A percentile compares a stretch with the other conserved stretches of the same genome.
phyloP scores from a whole-genome alignment of 2,888 invertebrate genomes.

The Leptinotarsa tumamoca region DNA sequence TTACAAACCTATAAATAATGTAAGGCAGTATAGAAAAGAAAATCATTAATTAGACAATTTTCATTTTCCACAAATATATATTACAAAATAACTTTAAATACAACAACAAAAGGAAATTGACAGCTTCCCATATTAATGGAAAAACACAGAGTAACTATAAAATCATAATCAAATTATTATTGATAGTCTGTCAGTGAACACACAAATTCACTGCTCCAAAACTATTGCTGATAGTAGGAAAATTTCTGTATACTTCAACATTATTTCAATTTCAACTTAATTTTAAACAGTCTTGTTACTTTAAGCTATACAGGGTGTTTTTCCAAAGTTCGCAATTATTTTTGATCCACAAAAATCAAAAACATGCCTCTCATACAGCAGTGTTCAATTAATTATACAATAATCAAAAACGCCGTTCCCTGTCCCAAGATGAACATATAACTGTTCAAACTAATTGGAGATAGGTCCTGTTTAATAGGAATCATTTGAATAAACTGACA shows the following conservation, averaged over 20 bases:
- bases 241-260: constrained; percentile 27
- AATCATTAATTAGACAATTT: constrained; percentile 27
- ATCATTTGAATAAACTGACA: neutral
- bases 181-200: too few relatives aligned
- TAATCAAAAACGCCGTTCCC: too few relatives aligned
- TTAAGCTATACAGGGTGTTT: constrained; percentile 40
- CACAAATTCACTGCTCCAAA: constrained; percentile 22
- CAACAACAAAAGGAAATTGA: constrained; percentile 48
- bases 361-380: neutral
- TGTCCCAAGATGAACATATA: neutral
- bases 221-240: constrained; percentile 16
- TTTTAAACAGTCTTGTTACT: constrained; percentile 45
- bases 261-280: constrained; percentile 41
- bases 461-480: neutral
- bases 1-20: too few relatives aligned
- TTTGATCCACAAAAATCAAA: neutral
- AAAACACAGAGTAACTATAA: constrained; percentile 12
- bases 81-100: constrained; percentile 51
- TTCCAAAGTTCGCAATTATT: neutral
- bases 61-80: constrained; percentile 49
- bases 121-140: constrained; percentile 36
- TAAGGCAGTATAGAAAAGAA: neutral
- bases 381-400: too few relatives aligned
- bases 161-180: neutral
- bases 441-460: neutral